Evolutionary conservation across 2,888 invertebrate species (phyloP).

Genomic region (Troides helena): DNA sequence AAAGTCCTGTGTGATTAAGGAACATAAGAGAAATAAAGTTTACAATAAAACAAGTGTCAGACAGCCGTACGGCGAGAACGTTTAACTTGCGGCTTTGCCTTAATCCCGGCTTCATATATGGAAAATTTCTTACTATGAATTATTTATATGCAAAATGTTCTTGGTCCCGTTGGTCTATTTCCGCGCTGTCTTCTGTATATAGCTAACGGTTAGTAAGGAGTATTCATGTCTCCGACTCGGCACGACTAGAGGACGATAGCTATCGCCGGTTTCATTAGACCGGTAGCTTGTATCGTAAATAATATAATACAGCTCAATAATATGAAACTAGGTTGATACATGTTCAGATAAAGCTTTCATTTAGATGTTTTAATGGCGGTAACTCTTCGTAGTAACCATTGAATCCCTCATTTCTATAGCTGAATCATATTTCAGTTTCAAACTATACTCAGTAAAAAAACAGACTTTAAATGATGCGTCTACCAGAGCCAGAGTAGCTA

Average conservation of each 20-base stretch:
- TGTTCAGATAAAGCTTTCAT: constrained; percentile 1
- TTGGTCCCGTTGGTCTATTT: constrained; percentile 15
- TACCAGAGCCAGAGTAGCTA: no score
- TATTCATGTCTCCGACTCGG: constrained; percentile 22
- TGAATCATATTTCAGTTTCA: no score
- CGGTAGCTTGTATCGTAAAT: constrained; percentile 21
- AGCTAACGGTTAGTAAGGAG: constrained; percentile 19
- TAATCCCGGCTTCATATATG: not conserved
- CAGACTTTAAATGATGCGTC: no score
- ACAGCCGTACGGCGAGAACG: no score
- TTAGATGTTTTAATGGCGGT: not conserved
- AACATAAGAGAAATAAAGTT: no score
- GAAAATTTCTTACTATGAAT: constrained; percentile 8
- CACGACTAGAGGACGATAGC: constrained; percentile 17
- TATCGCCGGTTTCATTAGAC: constrained; percentile 22
- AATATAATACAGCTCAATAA: constrained; percentile 20
- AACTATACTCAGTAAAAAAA: no score
- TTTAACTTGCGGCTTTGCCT: no score
- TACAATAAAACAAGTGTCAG: no score
- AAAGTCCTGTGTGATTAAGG: no score
- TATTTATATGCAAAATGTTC: constrained; percentile 21
- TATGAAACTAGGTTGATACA: not conserved
- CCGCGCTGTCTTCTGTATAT: constrained; percentile 14
- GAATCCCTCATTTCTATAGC: no score
- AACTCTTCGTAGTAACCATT: no score